Percentiles rank a stretch among this genome's conserved stretches.
These are phyloP conservation scores for Poeciliopsis paucimaculata DNA, from an alignment of 2,797 vertebrate genomes.

Conservation along the genomic window DNA sequence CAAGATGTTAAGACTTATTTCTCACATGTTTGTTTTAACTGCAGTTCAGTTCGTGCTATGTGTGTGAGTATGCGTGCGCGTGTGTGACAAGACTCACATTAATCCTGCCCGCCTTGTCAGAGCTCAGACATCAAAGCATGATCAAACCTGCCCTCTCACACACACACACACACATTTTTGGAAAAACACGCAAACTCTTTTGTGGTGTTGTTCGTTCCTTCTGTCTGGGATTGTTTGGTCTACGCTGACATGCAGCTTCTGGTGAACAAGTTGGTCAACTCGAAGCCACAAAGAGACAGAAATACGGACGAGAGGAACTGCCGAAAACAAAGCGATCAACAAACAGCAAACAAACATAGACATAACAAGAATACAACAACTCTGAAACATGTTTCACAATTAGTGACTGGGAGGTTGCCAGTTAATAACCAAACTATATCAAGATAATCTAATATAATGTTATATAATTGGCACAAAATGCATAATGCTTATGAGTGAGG, in stretches of 20 bases:
- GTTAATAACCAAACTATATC: constrained; percentile 16
- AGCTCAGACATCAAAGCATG: constrained; percentile 63
- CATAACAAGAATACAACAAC: constrained; percentile 36
- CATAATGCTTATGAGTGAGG: neutral
- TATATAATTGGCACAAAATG: neutral
- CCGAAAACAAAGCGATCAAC: constrained; percentile 21
- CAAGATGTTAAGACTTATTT: constrained; percentile 1
- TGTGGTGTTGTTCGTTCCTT: constrained; percentile 14
- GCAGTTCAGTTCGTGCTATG: constrained; percentile 4
- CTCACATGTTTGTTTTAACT: constrained; percentile 6
- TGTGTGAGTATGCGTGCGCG: neutral
- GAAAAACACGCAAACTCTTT: constrained; percentile 4
- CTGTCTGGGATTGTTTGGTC: constrained; percentile 50
- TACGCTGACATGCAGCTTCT: constrained; percentile 49
- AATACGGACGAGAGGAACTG: constrained; percentile 31
- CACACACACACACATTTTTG: constrained; percentile 4
- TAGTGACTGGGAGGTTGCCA: constrained; percentile 41
- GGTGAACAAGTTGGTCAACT: constrained; percentile 43
- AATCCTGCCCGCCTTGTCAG: constrained; percentile 44
- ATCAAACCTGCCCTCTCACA: constrained; percentile 50
- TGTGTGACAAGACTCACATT: constrained; percentile 34
- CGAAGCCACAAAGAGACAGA: constrained; percentile 20
- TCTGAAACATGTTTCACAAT: constrained; percentile 22
- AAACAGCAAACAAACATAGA: constrained; percentile 16
- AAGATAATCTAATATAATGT: neutral